Percentiles rank a stretch among this genome's conserved stretches.
Evolutionary conservation across 2,888 invertebrate species (phyloP).

Genomic region (Aphodius granarius): DNA sequence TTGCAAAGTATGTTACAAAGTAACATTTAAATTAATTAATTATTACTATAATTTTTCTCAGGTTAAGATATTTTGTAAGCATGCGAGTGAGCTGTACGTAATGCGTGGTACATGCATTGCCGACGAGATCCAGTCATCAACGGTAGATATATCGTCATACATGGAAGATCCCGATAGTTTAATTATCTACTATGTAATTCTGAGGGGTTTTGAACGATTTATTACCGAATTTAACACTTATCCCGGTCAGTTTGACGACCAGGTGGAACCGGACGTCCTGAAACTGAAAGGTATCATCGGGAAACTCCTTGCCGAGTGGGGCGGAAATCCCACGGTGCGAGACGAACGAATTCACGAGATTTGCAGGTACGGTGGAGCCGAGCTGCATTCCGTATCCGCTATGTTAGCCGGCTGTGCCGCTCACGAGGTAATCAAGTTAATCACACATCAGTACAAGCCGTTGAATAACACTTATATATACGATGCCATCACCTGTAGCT

Average conservation of each 20-base stretch:
- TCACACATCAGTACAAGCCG: conserved; percentile 95
- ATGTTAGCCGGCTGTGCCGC: conserved; percentile 86
- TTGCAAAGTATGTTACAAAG: too few species aligned
- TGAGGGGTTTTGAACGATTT: conserved; percentile 91
- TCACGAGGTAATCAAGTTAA: conserved; percentile 93
- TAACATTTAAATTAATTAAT: conserved; percentile 1
- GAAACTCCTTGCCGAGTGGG: conserved; percentile 85
- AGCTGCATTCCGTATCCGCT: conserved; percentile 92
- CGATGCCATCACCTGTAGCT: conserved; percentile 88
- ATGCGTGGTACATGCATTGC: conserved; percentile 78
- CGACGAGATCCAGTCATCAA: conserved; percentile 71
- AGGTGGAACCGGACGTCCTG: conserved; percentile 88
- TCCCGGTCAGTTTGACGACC: conserved; percentile 83
- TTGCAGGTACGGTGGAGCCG: conserved; percentile 92
- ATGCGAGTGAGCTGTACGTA: conserved; percentile 79
- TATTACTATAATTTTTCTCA: conserved; percentile 31
- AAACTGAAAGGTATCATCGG: conserved; percentile 72
- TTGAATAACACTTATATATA: conserved; percentile 94
- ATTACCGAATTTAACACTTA: conserved; percentile 84
- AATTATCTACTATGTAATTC: conserved; percentile 86
- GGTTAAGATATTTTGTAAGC: conserved; percentile 86
- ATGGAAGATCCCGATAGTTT: conserved; percentile 82
- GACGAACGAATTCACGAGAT: conserved; percentile 96
- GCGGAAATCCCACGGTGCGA: conserved; percentile 70
- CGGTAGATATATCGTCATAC: conserved; percentile 48